Percentiles rank a stretch among this genome's conserved stretches.
phyloP scores from a whole-genome alignment of 2,797 vertebrate genomes.

The Clarias laeviceps region DNA sequence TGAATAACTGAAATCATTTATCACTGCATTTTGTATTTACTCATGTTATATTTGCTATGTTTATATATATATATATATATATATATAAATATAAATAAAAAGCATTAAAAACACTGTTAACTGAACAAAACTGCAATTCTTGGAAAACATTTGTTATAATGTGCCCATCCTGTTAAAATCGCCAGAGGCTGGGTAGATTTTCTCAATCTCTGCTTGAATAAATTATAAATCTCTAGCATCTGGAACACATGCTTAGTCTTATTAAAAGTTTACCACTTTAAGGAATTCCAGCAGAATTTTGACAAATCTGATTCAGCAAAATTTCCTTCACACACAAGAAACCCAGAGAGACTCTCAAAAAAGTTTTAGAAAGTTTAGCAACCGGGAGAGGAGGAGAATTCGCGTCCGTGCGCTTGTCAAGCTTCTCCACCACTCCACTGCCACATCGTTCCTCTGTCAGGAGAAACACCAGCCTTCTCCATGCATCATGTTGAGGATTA shows the following conservation, averaged over 20 bases:
- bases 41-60: too few species aligned
- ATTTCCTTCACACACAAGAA: background rate
- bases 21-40: too few species aligned
- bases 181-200: background rate
- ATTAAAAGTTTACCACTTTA: background rate
- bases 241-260: background rate
- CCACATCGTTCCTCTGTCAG: conserved; percentile 65
- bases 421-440: conserved; percentile 34
- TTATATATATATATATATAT: too few species aligned
- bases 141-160: background rate
- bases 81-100: too few species aligned
- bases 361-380: conserved; percentile 32
- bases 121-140: background rate
- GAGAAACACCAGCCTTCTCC: conserved; percentile 68
- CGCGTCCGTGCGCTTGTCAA: conserved; percentile 34
- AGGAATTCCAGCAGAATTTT: conserved; percentile 7
- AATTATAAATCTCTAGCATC: background rate
- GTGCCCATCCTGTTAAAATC: background rate
- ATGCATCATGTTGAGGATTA: conserved; percentile 73
- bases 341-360: background rate
- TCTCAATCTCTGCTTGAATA: background rate
- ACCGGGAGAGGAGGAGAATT: conserved; percentile 10
- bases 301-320: conserved; percentile 23
- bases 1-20: too few species aligned
- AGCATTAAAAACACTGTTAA: background rate